Base-by-base conservation (phyloP, 2,113 vertebrate genomes). In the Electrona antarctica region DNA sequence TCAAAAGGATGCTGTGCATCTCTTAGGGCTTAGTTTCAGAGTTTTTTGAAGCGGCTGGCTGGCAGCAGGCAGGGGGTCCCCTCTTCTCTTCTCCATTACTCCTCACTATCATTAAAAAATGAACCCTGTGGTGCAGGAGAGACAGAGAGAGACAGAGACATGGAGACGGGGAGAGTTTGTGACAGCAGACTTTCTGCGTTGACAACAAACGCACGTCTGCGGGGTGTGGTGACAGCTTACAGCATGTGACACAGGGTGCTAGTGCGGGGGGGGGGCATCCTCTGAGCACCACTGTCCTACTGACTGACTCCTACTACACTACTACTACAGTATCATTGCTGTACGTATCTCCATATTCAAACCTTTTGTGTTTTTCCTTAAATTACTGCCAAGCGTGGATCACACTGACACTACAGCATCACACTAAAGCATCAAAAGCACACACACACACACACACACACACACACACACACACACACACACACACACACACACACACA, bases 1-100 rank as follows among this genome's bases (percentile, higher is more conserved):
- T 90, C 89, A 92, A 92, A 90, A 88, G 85, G 83, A 81, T 82
- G 87, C 82, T 55, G 85, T 82, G 79, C 84, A 88, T 90, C 86
- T 90, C 87, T 91, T 89, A 92, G 88, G 87, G 87, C 81, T 89
- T 92, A 41, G 87, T 89, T 91, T 90, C 77, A 85, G 78, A 75
- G 76, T 83, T 87, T 89, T 85, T 91, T 82, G 91, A 89, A 79
- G 83, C 77, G 13, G 33, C 76, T 76, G 76, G 77, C 54, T 41
- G 61, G 28, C 15, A 62, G 54, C 33, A 50, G 51, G 12, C 9
- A 49, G 29, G 83, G 75, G 45, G 57, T 41, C 33, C 11, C 29
- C 45, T 87, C 66, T 87, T 41, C 82, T 81, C 79, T 74, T 81
- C 79, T 76, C 84, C 80, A 84, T 82, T 85, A 87, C 88, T 70